Conservation (phyloP, 1,140 invertebrate species). For the Zaprionus kolodkinae region DNA sequence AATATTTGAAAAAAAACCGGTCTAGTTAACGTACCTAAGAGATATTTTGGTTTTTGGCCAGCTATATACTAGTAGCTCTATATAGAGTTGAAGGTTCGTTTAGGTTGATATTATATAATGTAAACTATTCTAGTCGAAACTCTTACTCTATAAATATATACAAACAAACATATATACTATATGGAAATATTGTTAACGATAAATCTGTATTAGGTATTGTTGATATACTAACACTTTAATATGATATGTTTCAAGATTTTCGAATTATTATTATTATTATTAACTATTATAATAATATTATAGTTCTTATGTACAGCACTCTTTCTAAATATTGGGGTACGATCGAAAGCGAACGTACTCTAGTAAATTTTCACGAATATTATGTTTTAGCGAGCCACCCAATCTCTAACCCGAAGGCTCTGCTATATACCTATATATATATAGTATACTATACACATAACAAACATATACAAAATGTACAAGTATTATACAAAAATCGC, state of each 20-base stretch:
- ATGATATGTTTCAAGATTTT: constrained; percentile 47
- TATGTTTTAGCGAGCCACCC: constrained; percentile 58
- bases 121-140: constrained; percentile 46
- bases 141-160: constrained; percentile 57
- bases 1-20: constrained; percentile 28
- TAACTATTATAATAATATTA: constrained; percentile 40
- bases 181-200: constrained; percentile 36
- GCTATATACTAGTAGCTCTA: background rate
- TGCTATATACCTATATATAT: constrained; percentile 53
- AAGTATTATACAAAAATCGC: constrained; percentile 73
- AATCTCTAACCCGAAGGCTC: constrained; percentile 56
- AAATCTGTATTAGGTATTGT: constrained; percentile 52
- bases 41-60: constrained; percentile 57
- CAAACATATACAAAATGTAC: constrained; percentile 53
- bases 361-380: constrained; percentile 47
- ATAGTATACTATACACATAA: constrained; percentile 49
- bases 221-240: constrained; percentile 41
- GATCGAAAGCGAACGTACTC: constrained; percentile 30
- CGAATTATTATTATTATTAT: constrained; percentile 49
- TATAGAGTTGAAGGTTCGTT: constrained; percentile 23
- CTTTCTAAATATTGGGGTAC: constrained; percentile 50
- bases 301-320: constrained; percentile 77
- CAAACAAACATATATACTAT: constrained; percentile 25
- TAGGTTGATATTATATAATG: constrained; percentile 42
- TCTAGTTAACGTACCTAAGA: constrained; percentile 65